These are phyloP conservation scores for Drosophila bocqueti DNA, from an alignment of 1,140 invertebrate species.

Conservation along the genomic window DNA sequence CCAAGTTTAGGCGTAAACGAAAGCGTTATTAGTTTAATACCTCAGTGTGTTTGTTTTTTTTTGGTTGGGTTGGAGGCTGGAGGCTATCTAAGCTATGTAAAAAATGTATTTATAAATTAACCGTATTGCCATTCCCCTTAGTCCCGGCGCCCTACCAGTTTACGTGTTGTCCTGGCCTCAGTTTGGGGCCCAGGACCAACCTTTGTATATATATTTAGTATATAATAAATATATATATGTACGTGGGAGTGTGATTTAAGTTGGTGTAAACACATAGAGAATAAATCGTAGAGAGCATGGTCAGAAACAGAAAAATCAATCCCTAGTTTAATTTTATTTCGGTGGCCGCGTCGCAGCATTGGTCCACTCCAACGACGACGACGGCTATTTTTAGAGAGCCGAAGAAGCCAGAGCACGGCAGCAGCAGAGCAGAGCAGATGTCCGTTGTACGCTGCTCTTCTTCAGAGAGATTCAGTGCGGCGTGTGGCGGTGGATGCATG, in stretches of 20 bases:
- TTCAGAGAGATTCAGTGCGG: conserved; percentile 34
- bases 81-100: conserved; percentile 66
- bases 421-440: conserved; percentile 14
- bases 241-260: conserved; percentile 39
- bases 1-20: conserved; percentile 63
- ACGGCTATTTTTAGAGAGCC: conserved; percentile 67
- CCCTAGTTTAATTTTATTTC: conserved; percentile 7
- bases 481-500: conserved; percentile 45
- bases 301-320: conserved; percentile 31
- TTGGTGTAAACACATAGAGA: conserved; percentile 44
- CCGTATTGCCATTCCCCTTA: conserved; percentile 27
- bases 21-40: conserved; percentile 57
- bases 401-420: conserved; percentile 13
- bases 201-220: conserved; percentile 47
- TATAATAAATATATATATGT: conserved; percentile 11
- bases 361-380: conserved; percentile 44
- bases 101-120: conserved; percentile 66
- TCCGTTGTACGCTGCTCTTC: conserved; percentile 19
- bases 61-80: conserved; percentile 54
- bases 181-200: not conserved
- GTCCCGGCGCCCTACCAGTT: conserved; percentile 17
- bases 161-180: conserved; percentile 11
- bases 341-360: conserved; percentile 25
- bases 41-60: conserved; percentile 51
- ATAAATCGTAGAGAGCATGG: conserved; percentile 42